Evolutionary conservation across 2,797 vertebrate species (phyloP).

Genomic region (Alosa sapidissima): DNA sequence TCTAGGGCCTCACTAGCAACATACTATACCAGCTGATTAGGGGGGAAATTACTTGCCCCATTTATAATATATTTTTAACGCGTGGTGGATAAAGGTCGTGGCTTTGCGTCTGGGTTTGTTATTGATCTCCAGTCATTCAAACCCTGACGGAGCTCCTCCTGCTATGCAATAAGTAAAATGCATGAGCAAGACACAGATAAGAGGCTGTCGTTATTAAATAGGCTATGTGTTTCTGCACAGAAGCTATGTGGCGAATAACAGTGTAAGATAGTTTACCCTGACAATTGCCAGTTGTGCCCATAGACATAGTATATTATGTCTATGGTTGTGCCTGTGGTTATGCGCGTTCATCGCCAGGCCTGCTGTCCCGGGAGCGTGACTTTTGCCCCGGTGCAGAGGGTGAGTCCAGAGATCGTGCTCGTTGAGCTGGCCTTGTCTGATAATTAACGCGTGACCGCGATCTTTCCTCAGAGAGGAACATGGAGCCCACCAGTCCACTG

Average conservation of each 20-base stretch:
- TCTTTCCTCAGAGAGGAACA: not conserved
- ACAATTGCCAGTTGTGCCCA: too few relatives aligned
- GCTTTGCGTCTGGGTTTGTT: not conserved
- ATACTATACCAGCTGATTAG: too few relatives aligned
- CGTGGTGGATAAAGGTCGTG: not conserved
- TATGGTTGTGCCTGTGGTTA: too few relatives aligned
- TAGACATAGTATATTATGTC: too few relatives aligned
- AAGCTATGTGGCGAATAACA: not conserved
- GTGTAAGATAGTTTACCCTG: not conserved
- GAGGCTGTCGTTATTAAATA: too few relatives aligned
- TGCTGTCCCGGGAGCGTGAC: not conserved
- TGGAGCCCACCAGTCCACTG: not conserved
- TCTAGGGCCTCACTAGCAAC: too few relatives aligned
- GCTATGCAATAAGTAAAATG: too few relatives aligned
- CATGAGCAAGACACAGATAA: too few relatives aligned
- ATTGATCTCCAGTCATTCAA: not conserved
- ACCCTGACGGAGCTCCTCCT: too few relatives aligned
- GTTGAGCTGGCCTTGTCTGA: not conserved
- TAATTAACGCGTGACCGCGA: conserved; percentile 2
- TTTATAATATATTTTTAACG: too few relatives aligned
- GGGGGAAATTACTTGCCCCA: too few relatives aligned
- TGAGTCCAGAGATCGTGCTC: not conserved
- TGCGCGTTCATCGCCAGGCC: not conserved
- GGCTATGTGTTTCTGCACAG: too few relatives aligned
- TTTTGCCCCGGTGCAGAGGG: not conserved